Evolutionary conservation across 2,113 vertebrate species (phyloP), one percentile per base, ranked within the genome.

Genomic region (Nerophis ophidion): DNA sequence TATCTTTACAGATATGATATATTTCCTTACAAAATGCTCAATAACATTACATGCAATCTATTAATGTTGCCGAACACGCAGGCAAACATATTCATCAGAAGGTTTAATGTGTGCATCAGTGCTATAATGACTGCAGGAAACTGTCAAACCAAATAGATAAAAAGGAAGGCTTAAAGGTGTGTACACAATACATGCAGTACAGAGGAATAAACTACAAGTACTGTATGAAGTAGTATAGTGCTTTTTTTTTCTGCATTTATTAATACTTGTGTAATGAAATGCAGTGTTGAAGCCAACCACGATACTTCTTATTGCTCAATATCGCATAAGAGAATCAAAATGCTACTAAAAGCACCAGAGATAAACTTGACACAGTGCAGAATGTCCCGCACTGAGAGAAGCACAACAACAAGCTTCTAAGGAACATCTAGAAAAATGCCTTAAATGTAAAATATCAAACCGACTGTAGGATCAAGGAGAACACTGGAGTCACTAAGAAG

Each of bases 311-410:
- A 17, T 13, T 15, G 6, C 8, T 52, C 62, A 64, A 48, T 5
- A 69, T 73, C 76, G 54, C 63, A 61, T 62, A 80, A 60, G 49
- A 69, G 56, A 56, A 55, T 4, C 14, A 70, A 50, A 61, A 57
- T 53, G 48, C 17, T 51, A 71, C 64, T 13, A 63, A 75, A 40
- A 72, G 61, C 60, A 50, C 48, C 11, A 66, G 34, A 70, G 74
- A 83, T 47, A 72, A 70, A 61, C 4, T n/a, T 13, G 61, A 55
- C 26, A 61, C 48, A 52, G 19, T 5, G 36, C 71, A 76, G 71
- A 75, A 80, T 62, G 75, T 80, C 83, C 76, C 80, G 81, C 68
- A 48, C 51, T 52, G 60, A 65, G 14, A 68, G 57, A 64, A 64
- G 59, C 57, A 1, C 8, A 48, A 34, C 69, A 71, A 48, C 11